Base-by-base conservation (phyloP, 2,113 vertebrate genomes). In the Suncus etruscus region DNA sequence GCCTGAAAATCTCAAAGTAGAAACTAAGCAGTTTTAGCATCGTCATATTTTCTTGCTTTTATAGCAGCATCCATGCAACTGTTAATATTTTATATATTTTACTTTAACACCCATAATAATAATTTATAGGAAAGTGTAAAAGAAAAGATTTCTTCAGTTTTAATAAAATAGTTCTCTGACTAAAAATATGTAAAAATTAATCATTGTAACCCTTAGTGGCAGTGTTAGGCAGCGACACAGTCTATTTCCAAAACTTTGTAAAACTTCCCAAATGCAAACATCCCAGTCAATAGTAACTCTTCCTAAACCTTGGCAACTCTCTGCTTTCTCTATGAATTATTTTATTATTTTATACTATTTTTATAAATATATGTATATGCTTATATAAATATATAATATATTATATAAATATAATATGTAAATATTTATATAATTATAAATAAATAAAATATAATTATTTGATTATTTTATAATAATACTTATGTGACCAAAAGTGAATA, bases 11-110 rank as follows among this genome's bases (percentile, higher is more conserved):
- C 63, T 14, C 6, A 25, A 51, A 31, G 25, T 61, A 76, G 75
- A 48, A 9, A 54, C 20, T 16, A 16, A 58, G 54, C 65, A 6
- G 1, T 20, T 29, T 50, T 1, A 77, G 54, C 22, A 14, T 14
- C 22, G 25, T 3, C 7, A 8, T 29, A 25, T 47, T 65, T 39
- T 45, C 10, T 29, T 32, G 11, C 27, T 31, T 51, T 4, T 24
- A 70, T 82, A 83, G 7, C 32, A 79, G 20, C 69, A 11, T 74
- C 88, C 61, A 63, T 45, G 74, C 27, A 74, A 61, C 18, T 72
- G 22, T 27, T 39, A 80, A 73, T 74, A 75, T 87, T 86, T 95
- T 4, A 51, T 69, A 72, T 66, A 89, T 29, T 73, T 75, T 70
- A 58, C 50, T 15, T 54, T 27, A 61, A n/a, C 72, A 83, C 73